phyloP scores from a whole-genome alignment of 2,888 invertebrate species.

The Coronaproctus castanopsis region DNA sequence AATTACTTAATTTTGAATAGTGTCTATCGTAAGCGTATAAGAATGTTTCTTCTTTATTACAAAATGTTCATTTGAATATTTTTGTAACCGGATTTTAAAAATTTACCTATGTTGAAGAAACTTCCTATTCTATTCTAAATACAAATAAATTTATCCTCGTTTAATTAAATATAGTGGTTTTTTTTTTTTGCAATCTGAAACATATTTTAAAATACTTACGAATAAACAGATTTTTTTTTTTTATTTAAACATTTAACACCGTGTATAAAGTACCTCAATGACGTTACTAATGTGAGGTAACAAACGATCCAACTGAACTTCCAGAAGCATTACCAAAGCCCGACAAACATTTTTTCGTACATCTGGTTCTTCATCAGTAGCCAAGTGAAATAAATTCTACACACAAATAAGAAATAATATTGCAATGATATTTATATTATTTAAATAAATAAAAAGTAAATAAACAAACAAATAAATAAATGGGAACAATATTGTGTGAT shows the following conservation, averaged over 20 bases:
- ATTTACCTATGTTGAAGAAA: no score
- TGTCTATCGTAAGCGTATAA: no score
- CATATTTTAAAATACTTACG: neutral
- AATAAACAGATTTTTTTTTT: neutral
- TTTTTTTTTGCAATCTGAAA: neutral
- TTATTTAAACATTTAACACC: neutral
- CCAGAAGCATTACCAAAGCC: constrained; percentile 85
- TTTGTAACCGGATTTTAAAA: no score
- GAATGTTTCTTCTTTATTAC: no score
- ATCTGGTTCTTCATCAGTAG: constrained; percentile 88
- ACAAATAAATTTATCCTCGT: no score
- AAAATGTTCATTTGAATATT: no score
- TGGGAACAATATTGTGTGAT: no score
- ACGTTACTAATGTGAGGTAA: constrained; percentile 90
- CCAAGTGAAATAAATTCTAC: constrained; percentile 77
- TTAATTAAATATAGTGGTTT: no score
- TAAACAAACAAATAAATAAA: neutral
- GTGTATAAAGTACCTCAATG: constrained; percentile 46
- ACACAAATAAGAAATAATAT: no score
- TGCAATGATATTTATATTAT: constrained; percentile 19
- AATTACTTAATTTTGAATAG: no score
- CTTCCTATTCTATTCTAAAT: no score
- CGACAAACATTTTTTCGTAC: constrained; percentile 96
- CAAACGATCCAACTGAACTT: constrained; percentile 83
- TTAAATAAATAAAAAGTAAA: neutral